Evolutionary conservation across 2,888 invertebrate species (phyloP).

Genomic region (Drosophila buzzatii): DNA sequence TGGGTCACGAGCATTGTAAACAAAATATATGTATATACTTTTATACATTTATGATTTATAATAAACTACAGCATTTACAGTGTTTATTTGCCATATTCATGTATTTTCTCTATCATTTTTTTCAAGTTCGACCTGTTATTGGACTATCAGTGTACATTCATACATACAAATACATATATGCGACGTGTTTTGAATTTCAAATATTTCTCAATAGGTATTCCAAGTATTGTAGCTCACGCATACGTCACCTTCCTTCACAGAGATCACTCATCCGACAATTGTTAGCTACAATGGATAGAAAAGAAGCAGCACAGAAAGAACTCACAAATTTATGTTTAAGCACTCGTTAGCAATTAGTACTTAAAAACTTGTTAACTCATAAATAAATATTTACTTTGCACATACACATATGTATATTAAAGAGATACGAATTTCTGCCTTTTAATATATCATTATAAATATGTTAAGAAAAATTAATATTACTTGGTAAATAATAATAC

Average conservation of each 20-base stretch:
- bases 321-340: conserved; percentile 12
- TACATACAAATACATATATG: not conserved
- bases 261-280: conserved; percentile 57
- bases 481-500: conserved; percentile 20
- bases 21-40: conserved; percentile 27
- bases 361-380: conserved; percentile 43
- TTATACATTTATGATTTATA: conserved; percentile 49
- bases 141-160: conserved; percentile 16
- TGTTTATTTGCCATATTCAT: conserved; percentile 15
- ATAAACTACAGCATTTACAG: conserved; percentile 20
- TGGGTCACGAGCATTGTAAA: conserved; percentile 46
- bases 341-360: conserved; percentile 23
- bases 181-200: conserved; percentile 55
- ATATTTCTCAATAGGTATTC: conserved; percentile 2
- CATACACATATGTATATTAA: not conserved
- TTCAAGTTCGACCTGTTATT: conserved; percentile 63
- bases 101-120: conserved; percentile 58
- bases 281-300: conserved; percentile 24
- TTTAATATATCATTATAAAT: conserved; percentile 30
- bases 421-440: conserved; percentile 14
- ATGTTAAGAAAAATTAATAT: conserved; percentile 5
- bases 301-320: conserved; percentile 23
- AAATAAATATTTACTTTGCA: conserved; percentile 40
- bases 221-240: conserved; percentile 21
- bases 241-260: conserved; percentile 21